phyloP scores from a whole-genome alignment of 2,888 invertebrate species.

The Sesamia inferens region DNA sequence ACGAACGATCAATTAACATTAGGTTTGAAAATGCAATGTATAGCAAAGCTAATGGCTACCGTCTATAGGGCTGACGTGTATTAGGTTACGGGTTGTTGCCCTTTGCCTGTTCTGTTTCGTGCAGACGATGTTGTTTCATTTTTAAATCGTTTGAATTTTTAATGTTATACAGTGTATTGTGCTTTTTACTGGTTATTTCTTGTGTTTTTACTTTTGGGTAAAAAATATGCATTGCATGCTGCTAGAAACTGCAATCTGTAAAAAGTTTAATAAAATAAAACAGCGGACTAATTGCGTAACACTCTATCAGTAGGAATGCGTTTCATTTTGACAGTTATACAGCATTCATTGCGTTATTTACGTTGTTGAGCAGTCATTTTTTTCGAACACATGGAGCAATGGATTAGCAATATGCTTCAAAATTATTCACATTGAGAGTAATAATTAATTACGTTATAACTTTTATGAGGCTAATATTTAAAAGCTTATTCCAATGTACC shows the following conservation, averaged over 20 bases:
- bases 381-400: too few relatives aligned
- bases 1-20: slow-evolving; percentile 62
- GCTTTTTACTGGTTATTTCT: background rate
- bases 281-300: too few relatives aligned
- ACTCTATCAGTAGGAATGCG: too few relatives aligned
- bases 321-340: too few relatives aligned
- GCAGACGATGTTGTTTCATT: slow-evolving; percentile 51
- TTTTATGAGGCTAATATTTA: slow-evolving; percentile 20
- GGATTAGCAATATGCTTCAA: too few relatives aligned
- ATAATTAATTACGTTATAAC: background rate
- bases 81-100: slow-evolving; percentile 65
- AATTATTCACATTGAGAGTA: too few relatives aligned
- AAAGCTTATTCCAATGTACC: slow-evolving; percentile 31
- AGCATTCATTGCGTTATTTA: too few relatives aligned
- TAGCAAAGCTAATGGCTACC: slow-evolving; percentile 56
- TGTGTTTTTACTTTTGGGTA: background rate
- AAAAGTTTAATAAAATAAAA: slow-evolving; percentile 11
- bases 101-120: slow-evolving; percentile 64
- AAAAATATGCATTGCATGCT: background rate
- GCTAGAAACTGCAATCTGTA: background rate
- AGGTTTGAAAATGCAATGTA: slow-evolving; percentile 62
- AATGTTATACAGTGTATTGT: slow-evolving; percentile 13
- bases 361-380: too few relatives aligned
- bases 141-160: slow-evolving; percentile 52
- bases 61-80: slow-evolving; percentile 60